Percentiles rank a stretch among this genome's conserved stretches.
These are phyloP conservation scores for Aphelenchoides besseyi DNA, from an alignment of 1,140 invertebrate genomes.

Conservation along the genomic window DNA sequence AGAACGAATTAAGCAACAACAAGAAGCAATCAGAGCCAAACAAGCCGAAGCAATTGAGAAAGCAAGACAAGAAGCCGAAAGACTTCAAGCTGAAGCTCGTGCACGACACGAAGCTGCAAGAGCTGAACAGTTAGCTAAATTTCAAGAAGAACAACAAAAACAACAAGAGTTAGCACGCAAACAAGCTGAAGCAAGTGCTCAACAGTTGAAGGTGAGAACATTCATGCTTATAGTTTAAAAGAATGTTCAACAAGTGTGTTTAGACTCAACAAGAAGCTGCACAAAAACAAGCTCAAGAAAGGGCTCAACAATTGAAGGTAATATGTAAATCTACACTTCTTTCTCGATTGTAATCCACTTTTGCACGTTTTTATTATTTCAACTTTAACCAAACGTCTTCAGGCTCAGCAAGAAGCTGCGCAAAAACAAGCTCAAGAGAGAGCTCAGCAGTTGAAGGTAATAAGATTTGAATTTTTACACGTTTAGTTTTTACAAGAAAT, in stretches of 20 bases:
- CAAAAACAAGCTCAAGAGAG: slow-evolving; percentile 21
- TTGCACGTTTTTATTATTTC: not conserved
- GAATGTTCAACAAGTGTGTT: not conserved
- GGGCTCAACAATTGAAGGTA: slow-evolving; percentile 3
- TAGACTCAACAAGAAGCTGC: slow-evolving; percentile 21
- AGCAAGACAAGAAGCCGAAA: slow-evolving; percentile 26
- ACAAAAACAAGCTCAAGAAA: slow-evolving; percentile 20
- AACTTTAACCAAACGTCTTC: not conserved
- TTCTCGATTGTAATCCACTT: slow-evolving; percentile 6
- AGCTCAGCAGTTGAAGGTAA: slow-evolving; percentile 9
- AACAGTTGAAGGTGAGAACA: slow-evolving; percentile 24
- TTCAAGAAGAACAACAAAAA: slow-evolving; percentile 20
- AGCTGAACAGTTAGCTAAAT: slow-evolving; percentile 15
- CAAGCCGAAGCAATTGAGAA: slow-evolving; percentile 33
- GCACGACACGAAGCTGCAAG: slow-evolving; percentile 30
- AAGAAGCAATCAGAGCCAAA: slow-evolving; percentile 26
- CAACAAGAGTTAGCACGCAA: slow-evolving; percentile 26
- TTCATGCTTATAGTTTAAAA: no score
- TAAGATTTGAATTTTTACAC: not conserved
- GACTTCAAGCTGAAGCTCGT: slow-evolving; percentile 33
- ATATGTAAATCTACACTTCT: slow-evolving; percentile 2
- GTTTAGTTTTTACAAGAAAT: not conserved
- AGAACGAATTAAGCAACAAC: slow-evolving; percentile 22
- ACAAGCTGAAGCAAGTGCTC: slow-evolving; percentile 14
- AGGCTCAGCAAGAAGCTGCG: slow-evolving; percentile 27